These are phyloP conservation scores for Drosophila ironensis DNA, from an alignment of 1,140 invertebrate species.

Conservation along the genomic window DNA sequence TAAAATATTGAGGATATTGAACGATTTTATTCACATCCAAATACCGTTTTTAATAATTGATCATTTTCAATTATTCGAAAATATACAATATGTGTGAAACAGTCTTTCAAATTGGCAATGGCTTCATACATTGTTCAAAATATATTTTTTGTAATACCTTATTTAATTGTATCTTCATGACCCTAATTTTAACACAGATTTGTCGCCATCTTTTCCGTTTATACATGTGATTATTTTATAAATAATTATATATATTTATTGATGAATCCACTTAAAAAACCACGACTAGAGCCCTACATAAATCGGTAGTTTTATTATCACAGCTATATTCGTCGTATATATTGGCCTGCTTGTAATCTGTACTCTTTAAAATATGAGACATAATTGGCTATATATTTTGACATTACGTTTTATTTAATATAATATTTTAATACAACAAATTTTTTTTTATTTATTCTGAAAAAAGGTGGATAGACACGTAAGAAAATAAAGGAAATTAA, in stretches of 20 bases:
- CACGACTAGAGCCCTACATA: conserved; percentile 33
- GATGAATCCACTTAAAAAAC: conserved; percentile 3
- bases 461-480: too few relatives aligned
- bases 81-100: conserved; percentile 51
- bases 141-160: conserved; percentile 32
- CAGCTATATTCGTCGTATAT: conserved; percentile 24
- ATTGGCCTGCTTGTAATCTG: neutral
- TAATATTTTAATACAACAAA: too few relatives aligned
- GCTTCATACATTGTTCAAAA: conserved; percentile 50
- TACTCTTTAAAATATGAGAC: neutral
- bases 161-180: neutral
- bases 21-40: too few relatives aligned
- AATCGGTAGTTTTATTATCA: conserved; percentile 35
- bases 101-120: conserved; percentile 73
- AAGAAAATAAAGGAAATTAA: neutral
- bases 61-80: conserved; percentile 11
- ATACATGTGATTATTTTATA: neutral
- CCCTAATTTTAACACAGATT: conserved; percentile 3
- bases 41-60: conserved; percentile 15
- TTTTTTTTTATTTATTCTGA: too few relatives aligned
- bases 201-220: neutral
- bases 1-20: too few relatives aligned
- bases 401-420: too few relatives aligned
- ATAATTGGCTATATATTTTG: neutral
- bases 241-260: neutral